Base-by-base conservation (phyloP, 2,888 invertebrate genomes). In the Globia sparganii region DNA sequence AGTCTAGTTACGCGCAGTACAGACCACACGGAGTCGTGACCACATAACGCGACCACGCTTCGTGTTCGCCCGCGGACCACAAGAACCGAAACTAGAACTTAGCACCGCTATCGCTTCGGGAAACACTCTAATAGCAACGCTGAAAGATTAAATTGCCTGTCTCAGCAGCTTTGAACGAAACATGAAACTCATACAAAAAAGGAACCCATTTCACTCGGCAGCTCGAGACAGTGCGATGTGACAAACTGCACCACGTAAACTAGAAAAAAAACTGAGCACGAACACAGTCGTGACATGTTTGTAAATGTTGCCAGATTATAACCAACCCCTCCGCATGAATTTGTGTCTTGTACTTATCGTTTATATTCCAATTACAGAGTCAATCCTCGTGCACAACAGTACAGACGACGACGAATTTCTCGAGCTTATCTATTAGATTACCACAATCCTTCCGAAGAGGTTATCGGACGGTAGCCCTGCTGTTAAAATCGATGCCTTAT, bases 401-500 rank as follows among this genome's bases (percentile, higher is more conserved):
- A 85, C 66, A 90, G 88, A 89, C 86, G 87, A 90, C 91, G 89
- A 88, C 89, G 83, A 89, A 91, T 92, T 92, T 91, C 92, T 92
- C 90, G 79, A 75, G 86, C 91, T 94, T 96, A 95, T 96, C 96
- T 91, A 83, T 86, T 78, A 87, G 94, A 95, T 95, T 94, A 94
- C 87, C 86, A 91, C 91, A 91, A 93, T 91, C 91, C 91, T 87
- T 88, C 88, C 81, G 85, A 88, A 84, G 89, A 93, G 95, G 95
- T 94, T 95, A 96, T 95, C 95, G 93, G 91, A 93, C 94, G 90
- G 96, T 94, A 95, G 95, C 94, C 89, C 88, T 90, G 80, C 90
- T 86, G 88, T 91, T 89, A 87, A 94, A 94, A 94, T 92, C 92
- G 93, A 92, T 92, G 90, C 80, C 87, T 94, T 96, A 95, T 96